Evolutionary conservation across 2,888 invertebrate species (phyloP).

Genomic region (Caprella mutica): DNA sequence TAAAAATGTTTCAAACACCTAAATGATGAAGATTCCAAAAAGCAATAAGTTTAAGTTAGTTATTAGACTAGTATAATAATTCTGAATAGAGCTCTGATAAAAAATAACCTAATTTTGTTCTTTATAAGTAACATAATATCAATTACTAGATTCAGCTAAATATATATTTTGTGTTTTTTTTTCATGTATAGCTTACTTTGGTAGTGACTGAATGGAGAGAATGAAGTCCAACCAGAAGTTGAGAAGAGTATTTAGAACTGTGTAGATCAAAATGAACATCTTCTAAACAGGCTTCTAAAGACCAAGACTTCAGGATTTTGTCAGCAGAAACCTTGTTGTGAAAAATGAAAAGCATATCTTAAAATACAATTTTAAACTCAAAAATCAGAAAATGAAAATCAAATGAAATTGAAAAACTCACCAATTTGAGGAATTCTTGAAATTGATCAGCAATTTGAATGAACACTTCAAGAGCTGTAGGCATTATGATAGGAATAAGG

Average conservation of each 20-base stretch:
- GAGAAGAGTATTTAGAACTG: slow-evolving; percentile 20
- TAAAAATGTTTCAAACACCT: too few species aligned
- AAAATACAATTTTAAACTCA: not conserved
- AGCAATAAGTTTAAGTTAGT: too few species aligned
- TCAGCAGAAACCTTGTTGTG: slow-evolving; percentile 22
- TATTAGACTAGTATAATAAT: too few species aligned
- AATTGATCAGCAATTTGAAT: too few species aligned
- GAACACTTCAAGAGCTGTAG: too few species aligned
- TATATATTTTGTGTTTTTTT: too few species aligned
- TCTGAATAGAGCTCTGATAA: not conserved
- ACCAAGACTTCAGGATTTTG: slow-evolving; percentile 28
- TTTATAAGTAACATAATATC: not conserved
- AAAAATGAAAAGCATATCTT: not conserved
- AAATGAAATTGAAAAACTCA: too few species aligned
- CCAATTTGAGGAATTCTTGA: too few species aligned
- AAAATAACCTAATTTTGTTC: not conserved
- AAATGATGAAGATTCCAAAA: too few species aligned
- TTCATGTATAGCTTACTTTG: too few species aligned
- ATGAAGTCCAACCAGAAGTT: slow-evolving; percentile 26
- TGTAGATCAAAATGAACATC: slow-evolving; percentile 16
- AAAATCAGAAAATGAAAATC: not conserved
- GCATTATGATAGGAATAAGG: too few species aligned
- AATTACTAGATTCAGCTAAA: too few species aligned
- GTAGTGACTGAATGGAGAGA: slow-evolving; percentile 20
- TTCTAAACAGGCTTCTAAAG: slow-evolving; percentile 21